Evolutionary conservation across 2,797 vertebrate species (phyloP).

Genomic region (Echeneis naucrates): DNA sequence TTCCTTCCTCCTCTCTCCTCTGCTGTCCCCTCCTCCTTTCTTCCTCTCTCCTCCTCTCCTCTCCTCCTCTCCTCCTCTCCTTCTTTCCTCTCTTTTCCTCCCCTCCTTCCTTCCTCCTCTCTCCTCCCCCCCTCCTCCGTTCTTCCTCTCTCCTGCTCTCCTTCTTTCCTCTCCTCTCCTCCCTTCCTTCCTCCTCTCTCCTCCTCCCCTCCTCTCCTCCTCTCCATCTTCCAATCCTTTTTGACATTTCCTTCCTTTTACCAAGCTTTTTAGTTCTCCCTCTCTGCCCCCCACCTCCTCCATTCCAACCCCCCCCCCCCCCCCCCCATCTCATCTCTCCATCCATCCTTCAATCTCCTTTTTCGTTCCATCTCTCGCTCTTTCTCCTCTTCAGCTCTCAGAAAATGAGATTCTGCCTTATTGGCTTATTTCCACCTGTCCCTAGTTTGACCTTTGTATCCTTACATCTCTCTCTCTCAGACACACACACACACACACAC

Average conservation of each 20-base stretch:
- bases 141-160: too few relatives aligned
- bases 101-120: not conserved
- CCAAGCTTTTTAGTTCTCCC: not conserved
- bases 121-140: too few relatives aligned
- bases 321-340: constrained; percentile 2
- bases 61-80: not conserved
- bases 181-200: too few relatives aligned
- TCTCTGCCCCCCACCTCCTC: not conserved
- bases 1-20: not conserved
- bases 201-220: not conserved
- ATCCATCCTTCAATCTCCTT: not conserved
- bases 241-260: not conserved
- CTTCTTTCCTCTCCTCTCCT: too few relatives aligned
- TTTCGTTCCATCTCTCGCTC: constrained; percentile 26
- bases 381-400: constrained; percentile 57
- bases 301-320: constrained; percentile 11
- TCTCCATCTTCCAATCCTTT: not conserved
- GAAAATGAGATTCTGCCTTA: constrained; percentile 77
- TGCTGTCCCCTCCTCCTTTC: too few relatives aligned
- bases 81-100: rapidly evolving
- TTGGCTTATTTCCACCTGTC: constrained; percentile 73
- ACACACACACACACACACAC: constrained; percentile 7
- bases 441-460: constrained; percentile 67
- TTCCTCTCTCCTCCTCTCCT: not conserved
- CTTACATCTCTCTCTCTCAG: too few relatives aligned